These are phyloP conservation scores for Pimephales promelas DNA, from an alignment of 2,113 vertebrate genomes.

Conservation along the genomic window DNA sequence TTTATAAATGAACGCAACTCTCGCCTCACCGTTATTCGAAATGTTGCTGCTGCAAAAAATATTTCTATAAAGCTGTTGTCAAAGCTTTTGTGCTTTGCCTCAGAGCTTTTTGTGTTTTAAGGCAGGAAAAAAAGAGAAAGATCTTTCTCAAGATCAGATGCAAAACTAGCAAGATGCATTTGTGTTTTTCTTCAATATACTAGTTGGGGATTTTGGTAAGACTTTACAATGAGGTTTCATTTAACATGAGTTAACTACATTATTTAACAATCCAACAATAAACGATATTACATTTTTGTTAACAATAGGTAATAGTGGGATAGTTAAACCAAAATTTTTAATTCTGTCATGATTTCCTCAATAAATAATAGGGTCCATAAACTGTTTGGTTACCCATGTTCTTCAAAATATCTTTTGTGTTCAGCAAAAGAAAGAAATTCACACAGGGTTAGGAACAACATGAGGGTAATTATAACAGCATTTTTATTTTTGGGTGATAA, in stretches of 20 bases:
- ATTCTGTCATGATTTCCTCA: no score
- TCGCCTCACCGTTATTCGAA: background rate
- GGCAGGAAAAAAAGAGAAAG: background rate
- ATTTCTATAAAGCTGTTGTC: background rate
- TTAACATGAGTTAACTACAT: background rate
- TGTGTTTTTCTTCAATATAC: background rate
- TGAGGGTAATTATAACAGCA: no score
- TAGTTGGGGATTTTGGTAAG: background rate
- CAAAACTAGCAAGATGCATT: constrained; percentile 5
- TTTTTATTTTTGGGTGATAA: no score
- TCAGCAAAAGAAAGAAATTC: no score
- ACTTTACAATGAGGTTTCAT: background rate
- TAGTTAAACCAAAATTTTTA: no score
- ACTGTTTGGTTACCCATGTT: no score
- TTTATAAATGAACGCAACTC: background rate
- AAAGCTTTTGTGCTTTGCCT: background rate
- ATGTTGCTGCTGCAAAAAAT: constrained; percentile 9
- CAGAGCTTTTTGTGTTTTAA: constrained; percentile 4
- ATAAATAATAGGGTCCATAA: no score
- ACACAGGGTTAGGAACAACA: no score
- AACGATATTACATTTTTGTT: background rate
- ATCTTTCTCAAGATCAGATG: constrained; percentile 7
- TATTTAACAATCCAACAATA: background rate
- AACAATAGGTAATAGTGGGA: background rate
- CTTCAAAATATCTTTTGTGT: no score